Percentiles rank a stretch among this genome's conserved stretches.
Conservation (phyloP, 2,113 vertebrate genomes). For the Scalopus aquaticus region DNA sequence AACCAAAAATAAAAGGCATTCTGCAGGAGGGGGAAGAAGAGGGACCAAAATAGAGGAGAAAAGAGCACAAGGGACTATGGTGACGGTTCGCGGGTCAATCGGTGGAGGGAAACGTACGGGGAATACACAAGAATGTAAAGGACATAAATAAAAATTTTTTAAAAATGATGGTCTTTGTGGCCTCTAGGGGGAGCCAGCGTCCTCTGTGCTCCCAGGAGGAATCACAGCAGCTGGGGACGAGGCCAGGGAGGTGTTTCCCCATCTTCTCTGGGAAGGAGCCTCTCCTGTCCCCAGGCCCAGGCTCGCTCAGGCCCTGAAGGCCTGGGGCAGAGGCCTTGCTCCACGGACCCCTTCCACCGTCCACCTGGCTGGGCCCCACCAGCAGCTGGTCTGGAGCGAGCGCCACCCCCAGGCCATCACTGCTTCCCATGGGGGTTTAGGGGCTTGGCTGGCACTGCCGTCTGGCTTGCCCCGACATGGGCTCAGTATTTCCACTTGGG, state of each 20-base stretch:
- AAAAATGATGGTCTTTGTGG: not conserved
- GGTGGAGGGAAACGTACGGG: no score
- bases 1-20: no score
- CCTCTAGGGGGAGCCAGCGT: not conserved
- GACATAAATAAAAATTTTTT: no score
- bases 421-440: not conserved
- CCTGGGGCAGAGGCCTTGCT: not conserved
- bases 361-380: not conserved
- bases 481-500: accelerated
- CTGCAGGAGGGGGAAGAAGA: no score
- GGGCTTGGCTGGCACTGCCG: not conserved
- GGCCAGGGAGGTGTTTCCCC: not conserved
- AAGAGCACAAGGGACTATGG: no score
- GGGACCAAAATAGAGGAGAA: no score
- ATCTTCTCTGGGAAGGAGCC: no score
- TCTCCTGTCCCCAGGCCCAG: not conserved
- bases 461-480: accelerated
- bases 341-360: not conserved
- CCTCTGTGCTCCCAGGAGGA: not conserved
- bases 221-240: accelerated
- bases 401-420: not conserved
- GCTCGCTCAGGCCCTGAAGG: not conserved
- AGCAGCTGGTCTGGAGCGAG: accelerated
- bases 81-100: no score
- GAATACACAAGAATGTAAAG: no score